Base-by-base conservation (phyloP, 2,113 vertebrate species). In the Chelonoidis abingdonii region DNA sequence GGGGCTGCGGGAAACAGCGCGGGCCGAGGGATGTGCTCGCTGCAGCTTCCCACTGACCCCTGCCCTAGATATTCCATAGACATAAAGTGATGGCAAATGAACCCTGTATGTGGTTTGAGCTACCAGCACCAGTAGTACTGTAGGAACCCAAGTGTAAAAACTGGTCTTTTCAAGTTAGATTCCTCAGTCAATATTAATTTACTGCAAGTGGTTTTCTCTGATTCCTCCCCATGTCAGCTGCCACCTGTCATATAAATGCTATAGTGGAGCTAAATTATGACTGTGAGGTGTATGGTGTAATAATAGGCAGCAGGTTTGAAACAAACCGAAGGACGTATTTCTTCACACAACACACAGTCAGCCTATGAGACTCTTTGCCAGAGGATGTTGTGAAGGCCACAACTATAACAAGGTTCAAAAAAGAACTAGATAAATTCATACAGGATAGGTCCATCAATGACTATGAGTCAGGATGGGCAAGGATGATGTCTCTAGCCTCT, bases 61-160 rank as follows among this genome's bases (percentile, higher is more conserved):
- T 27, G 24, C 7, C 24, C 41, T 47, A 13, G 75, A 47, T 91
- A 79, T 87, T 13, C 78, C 80, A 83, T 54, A 83, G 53, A 95
- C 93, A 91, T 10, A 78, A 78, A 59, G 54, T 0, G 75, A 80
- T 22, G 76, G 81, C 54, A 85, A 91, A 47, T 35, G 78, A 89
- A 83, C 72, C 35, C 72, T 10, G 1, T 0, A 5, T 62, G 62
- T 80, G 62, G 27, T 65, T 89, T 81, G 92, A 88, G 62, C 21
- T 78, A 65, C 44, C 90, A 41, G 53, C 83, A 81, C 79, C 1
- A n/a, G 5, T n/a, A 11, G 89, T n/a, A 84, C 52, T 78, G 13
- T 2, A 8, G 78, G 85, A 41, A 4, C 41, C 35, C 3, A 2
- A n/a, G 83, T 72, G 35, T 72, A 38, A n/a, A 59, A 79, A 8